Conservation (phyloP, 2,888 invertebrate genomes). For the Cephus nigrinus region DNA sequence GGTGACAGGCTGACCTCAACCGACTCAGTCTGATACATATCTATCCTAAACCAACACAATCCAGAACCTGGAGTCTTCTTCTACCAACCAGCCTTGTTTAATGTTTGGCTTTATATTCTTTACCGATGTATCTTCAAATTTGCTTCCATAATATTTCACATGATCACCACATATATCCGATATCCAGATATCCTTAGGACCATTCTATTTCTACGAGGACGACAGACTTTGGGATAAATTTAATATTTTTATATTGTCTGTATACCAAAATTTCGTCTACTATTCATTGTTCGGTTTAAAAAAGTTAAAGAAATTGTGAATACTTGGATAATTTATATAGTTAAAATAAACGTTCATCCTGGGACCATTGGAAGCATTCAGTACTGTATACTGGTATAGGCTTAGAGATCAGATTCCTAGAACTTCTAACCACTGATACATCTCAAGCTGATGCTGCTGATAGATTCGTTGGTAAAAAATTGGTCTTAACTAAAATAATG, state of each 20-base stretch:
- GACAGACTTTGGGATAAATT: background rate
- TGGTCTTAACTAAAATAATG: background rate
- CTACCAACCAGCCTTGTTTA: slow-evolving; percentile 31
- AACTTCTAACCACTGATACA: background rate
- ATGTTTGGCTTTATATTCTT: slow-evolving; percentile 48
- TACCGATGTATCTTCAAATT: slow-evolving; percentile 17
- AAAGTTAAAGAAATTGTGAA: background rate
- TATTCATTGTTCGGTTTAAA: background rate
- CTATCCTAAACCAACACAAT: slow-evolving; percentile 64
- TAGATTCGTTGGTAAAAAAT: background rate
- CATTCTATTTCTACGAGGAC: background rate
- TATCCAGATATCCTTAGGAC: background rate
- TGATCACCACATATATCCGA: background rate
- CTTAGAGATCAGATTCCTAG: background rate
- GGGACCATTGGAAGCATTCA: background rate
- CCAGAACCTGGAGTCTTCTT: slow-evolving; percentile 34
- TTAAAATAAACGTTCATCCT: background rate
- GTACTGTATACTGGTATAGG: background rate
- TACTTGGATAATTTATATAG: background rate
- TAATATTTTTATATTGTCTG: background rate
- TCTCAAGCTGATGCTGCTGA: background rate
- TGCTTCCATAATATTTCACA: slow-evolving; percentile 6
- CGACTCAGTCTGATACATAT: slow-evolving; percentile 60
- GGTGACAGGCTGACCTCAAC: slow-evolving; percentile 61
- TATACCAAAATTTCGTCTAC: background rate